Conservation (phyloP, 2,888 invertebrate species). For the Hirtodrosophila confusa region DNA sequence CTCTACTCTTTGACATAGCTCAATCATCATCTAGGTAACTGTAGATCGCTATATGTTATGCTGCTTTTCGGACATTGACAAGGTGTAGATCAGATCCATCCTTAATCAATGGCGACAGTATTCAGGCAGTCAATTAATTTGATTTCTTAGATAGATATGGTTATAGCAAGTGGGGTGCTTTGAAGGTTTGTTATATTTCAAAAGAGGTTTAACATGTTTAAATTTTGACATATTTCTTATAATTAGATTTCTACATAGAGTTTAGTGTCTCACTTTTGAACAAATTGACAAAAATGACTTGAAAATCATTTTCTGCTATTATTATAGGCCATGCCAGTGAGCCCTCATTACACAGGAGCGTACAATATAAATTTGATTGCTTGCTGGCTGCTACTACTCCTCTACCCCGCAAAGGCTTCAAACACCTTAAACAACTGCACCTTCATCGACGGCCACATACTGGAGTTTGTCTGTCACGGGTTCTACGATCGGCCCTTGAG, state of each 20-base stretch:
- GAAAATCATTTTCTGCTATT: conserved; percentile 52
- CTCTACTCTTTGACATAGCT: no score
- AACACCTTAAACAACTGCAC: conserved; percentile 35
- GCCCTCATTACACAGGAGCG: conserved; percentile 49
- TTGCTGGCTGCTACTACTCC: conserved; percentile 41
- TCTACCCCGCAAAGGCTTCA: conserved; percentile 26
- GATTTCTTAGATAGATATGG: no score
- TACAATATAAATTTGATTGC: conserved; percentile 57
- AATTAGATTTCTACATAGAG: conserved; percentile 32
- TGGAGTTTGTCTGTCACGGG: conserved; percentile 59
- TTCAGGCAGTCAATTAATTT: no score
- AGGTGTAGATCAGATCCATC: no score
- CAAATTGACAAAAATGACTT: conserved; percentile 63
- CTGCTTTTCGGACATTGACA: no score
- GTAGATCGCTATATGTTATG: no score
- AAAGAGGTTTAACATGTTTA: no score
- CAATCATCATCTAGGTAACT: no score
- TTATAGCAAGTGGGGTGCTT: no score
- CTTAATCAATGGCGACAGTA: no score
- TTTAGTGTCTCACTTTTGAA: conserved; percentile 45
- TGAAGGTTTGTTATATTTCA: no score
- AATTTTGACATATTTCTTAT: conserved; percentile 8
- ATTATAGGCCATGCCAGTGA: conserved; percentile 69
- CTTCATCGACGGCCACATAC: conserved; percentile 59
- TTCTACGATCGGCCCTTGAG: conserved; percentile 39